Conservation (phyloP, 2,888 invertebrate species). For the Blastobasis adustella region DNA sequence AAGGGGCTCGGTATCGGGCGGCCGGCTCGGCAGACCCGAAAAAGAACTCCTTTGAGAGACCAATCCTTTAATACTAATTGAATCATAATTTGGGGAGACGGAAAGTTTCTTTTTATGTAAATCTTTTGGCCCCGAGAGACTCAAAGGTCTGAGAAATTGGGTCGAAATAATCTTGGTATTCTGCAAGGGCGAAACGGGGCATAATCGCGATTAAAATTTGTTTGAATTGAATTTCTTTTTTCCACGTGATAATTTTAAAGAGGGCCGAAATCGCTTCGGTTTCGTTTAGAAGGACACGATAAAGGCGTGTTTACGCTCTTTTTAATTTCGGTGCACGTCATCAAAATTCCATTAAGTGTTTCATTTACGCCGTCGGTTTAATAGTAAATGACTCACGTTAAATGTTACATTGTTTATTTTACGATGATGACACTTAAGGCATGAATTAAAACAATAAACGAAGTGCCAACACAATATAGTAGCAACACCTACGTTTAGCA, state of each 20-base stretch:
- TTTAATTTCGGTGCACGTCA: conserved; percentile 3
- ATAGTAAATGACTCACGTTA: not conserved
- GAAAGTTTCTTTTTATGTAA: conserved; percentile 73
- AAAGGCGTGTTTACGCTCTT: conserved; percentile 7
- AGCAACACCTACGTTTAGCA: no score
- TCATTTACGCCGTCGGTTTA: not conserved
- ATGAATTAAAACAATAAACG: no score
- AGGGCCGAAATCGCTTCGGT: conserved; percentile 6
- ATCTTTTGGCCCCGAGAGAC: conserved; percentile 55
- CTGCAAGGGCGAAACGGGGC: conserved; percentile 38
- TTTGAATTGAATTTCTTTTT: conserved; percentile 32
- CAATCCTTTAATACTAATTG: conserved; percentile 75
- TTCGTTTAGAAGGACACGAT: conserved; percentile 5
- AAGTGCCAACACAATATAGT: no score
- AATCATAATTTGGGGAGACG: conserved; percentile 69
- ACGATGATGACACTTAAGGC: no score
- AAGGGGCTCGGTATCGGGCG: conserved; percentile 53
- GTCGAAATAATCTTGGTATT: conserved; percentile 57
- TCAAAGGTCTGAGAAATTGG: conserved; percentile 56
- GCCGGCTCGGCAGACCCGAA: conserved; percentile 56
- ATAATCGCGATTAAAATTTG: conserved; percentile 51
- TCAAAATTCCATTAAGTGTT: conserved; percentile 12
- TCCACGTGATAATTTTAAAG: conserved; percentile 19
- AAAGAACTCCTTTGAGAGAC: conserved; percentile 65
- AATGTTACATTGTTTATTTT: no score